Evolutionary conservation across 2,888 invertebrate genomes (phyloP), one percentile per base, ranked within the genome.

Genomic region (Euspilapteryx auroguttella): DNA sequence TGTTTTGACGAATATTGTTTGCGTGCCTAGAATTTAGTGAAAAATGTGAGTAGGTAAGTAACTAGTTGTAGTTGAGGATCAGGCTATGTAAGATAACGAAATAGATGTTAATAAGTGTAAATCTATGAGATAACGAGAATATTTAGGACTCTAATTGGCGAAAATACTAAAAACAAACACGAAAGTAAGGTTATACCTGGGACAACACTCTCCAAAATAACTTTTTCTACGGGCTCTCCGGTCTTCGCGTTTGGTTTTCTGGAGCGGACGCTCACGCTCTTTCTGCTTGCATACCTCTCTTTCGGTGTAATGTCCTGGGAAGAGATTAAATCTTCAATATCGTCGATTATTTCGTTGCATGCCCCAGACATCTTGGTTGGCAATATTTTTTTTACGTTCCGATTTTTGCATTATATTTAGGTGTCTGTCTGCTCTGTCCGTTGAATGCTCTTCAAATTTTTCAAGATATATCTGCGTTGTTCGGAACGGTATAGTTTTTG

Each of bases 1-100:
- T 32, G 96, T 97, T 65, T 94, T 94, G 2, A 96, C 81, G 45
- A 85, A 94, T 25, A 94, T 81, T 24, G 78, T 84, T 58, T 90
- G 86, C 0, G 89, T 90, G 1, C 94, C 91, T 49, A 78, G 2
- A 21, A n/a, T 21, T 10, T 11, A 17, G 9, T 21, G 20, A 17
- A 27, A 12, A 27, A 20, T 9, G 17, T n/a, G n/a, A n/a, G n/a
- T n/a, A n/a, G n/a, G n/a, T n/a, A n/a, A n/a, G n/a, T n/a, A n/a
- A n/a, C n/a, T n/a, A n/a, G n/a, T n/a, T n/a, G n/a, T n/a, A n/a
- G n/a, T n/a, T n/a, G n/a, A n/a, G n/a, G n/a, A n/a, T n/a, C n/a
- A n/a, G n/a, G n/a, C n/a, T n/a, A n/a, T n/a, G n/a, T n/a, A n/a
- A n/a, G n/a, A n/a, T n/a, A n/a, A n/a, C n/a, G n/a, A n/a, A n/a